Evolutionary conservation across 1,140 invertebrate genomes (phyloP).

Genomic region (Myzus persicae): DNA sequence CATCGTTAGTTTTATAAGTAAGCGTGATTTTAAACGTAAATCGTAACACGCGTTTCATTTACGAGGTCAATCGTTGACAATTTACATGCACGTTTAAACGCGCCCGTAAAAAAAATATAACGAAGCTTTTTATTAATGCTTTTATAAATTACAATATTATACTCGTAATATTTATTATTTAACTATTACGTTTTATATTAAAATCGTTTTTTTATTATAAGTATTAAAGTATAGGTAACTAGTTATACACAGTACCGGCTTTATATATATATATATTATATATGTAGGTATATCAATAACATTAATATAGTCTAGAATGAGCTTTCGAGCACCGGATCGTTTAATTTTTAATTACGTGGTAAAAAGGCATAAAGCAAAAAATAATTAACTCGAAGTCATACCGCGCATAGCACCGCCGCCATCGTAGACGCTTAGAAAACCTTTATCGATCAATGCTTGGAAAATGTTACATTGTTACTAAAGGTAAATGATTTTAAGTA

Average conservation of each 20-base stretch:
- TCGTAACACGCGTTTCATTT: not conserved
- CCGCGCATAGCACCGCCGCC: too few species aligned
- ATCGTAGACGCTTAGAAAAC: not conserved
- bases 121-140: not conserved
- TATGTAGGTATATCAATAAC: not conserved
- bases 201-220: slow-evolving; percentile 10
- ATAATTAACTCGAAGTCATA: slow-evolving; percentile 15
- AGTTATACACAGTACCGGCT: not conserved
- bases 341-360: slow-evolving; percentile 10
- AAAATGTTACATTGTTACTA: not conserved
- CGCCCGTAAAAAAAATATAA: not conserved
- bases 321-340: not conserved
- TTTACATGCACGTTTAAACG: not conserved
- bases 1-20: not conserved
- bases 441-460: not conserved
- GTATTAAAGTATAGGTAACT: too few species aligned
- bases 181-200: not conserved
- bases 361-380: not conserved
- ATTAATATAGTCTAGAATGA: not conserved
- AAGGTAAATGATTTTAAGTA: not conserved
- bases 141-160: not conserved
- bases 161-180: not conserved
- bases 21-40: not conserved
- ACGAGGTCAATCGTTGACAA: not conserved
- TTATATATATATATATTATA: not conserved